Conservation (phyloP, 2,113 vertebrate species). For the Atrichornis clamosus region DNA sequence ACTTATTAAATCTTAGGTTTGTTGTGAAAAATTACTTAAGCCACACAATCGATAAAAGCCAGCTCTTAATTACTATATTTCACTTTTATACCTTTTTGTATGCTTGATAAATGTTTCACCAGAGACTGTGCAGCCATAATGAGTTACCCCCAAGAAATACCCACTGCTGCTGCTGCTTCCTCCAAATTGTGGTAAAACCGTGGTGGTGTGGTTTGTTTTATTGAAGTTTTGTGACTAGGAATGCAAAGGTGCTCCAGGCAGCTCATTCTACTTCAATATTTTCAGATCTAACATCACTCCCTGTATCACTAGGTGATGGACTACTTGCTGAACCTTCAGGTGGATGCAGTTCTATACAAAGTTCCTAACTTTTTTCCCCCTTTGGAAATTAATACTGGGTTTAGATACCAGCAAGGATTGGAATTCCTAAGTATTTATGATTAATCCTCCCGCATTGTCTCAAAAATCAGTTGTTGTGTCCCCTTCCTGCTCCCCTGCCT, state of each 20-base stretch:
- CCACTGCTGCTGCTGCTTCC: neutral
- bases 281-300: neutral
- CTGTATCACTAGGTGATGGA: neutral
- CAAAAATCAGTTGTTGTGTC: neutral
- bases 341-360: neutral
- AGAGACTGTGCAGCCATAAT: neutral
- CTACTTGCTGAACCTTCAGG: neutral
- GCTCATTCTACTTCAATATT: neutral
- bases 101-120: constrained; percentile 63
- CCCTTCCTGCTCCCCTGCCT: neutral
- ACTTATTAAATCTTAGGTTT: constrained; percentile 90
- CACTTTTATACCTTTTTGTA: constrained; percentile 69
- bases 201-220: neutral
- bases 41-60: constrained; percentile 75
- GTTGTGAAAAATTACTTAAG: constrained; percentile 85
- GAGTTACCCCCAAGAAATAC: constrained; percentile 23
- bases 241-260: neutral
- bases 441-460: neutral
- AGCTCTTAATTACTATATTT: constrained; percentile 80
- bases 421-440: neutral
- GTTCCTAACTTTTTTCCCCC: neutral
- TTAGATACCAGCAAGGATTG: neutral
- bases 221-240: neutral
- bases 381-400: neutral
- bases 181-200: neutral